These are phyloP conservation scores for Xenopus tropicalis DNA, from an alignment of 2,113 vertebrate species.

Conservation along the genomic window UCB_Xtro_10.0 CM004448.2:36791501-36792000, in stretches of 20 bases:
- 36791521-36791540: too few species aligned
- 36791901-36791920: background rate
- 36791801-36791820: background rate
- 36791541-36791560: background rate
- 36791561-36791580: background rate
- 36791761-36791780: background rate
- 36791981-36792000: background rate
- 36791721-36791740: background rate
- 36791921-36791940: slow-evolving; percentile 2
- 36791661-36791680: background rate
- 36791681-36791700: background rate
- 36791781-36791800: background rate
- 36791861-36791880: slow-evolving; percentile 3
- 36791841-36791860: slow-evolving; percentile 5
- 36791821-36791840: background rate
- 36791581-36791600: background rate
- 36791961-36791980: background rate
- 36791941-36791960: background rate
- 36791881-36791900: background rate
- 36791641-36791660: too few species aligned
- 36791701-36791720: background rate
- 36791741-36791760: background rate
- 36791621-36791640: background rate
- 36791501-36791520: too few species aligned
- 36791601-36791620: background rate